phyloP scores from a whole-genome alignment of 1,140 invertebrate species.

The Ceratina calcarata region DNA sequence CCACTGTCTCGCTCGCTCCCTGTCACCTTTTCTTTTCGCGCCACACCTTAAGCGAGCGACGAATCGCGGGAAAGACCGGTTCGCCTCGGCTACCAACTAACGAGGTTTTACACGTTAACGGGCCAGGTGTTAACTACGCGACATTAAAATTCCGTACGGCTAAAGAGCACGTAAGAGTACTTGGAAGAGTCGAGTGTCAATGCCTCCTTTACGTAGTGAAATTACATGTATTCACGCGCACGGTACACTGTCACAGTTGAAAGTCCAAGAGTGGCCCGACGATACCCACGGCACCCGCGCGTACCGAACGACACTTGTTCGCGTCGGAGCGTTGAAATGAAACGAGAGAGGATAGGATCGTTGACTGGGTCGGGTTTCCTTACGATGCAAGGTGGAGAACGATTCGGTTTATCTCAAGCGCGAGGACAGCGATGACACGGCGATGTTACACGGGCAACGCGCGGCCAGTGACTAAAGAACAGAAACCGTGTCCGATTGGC shows the following conservation, averaged over 20 bases:
- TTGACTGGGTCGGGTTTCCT: too few relatives aligned
- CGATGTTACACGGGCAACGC: slow-evolving; percentile 46
- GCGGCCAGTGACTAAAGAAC: slow-evolving; percentile 52
- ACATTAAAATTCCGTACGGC: neutral
- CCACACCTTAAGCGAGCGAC: slow-evolving; percentile 21
- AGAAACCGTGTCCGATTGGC: slow-evolving; percentile 48
- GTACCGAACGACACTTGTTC: too few relatives aligned
- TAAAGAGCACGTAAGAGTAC: too few relatives aligned
- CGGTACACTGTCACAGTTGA: too few relatives aligned
- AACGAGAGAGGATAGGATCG: too few relatives aligned
- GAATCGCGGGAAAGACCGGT: slow-evolving; percentile 19
- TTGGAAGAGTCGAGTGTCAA: too few relatives aligned
- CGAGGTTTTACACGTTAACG: neutral
- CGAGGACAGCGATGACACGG: neutral
- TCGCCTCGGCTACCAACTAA: neutral
- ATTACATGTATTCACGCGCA: too few relatives aligned
- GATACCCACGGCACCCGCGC: too few relatives aligned
- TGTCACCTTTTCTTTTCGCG: slow-evolving; percentile 28
- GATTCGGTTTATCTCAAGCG: neutral
- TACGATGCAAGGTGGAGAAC: neutral
- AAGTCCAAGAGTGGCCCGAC: too few relatives aligned
- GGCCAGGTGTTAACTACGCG: neutral
- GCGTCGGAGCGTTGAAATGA: too few relatives aligned
- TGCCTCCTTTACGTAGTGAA: too few relatives aligned
- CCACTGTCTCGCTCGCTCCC: neutral